Evolutionary conservation across 2,113 vertebrate genomes (phyloP).

Genomic region (Epinephelus cyanopodus): DNA sequence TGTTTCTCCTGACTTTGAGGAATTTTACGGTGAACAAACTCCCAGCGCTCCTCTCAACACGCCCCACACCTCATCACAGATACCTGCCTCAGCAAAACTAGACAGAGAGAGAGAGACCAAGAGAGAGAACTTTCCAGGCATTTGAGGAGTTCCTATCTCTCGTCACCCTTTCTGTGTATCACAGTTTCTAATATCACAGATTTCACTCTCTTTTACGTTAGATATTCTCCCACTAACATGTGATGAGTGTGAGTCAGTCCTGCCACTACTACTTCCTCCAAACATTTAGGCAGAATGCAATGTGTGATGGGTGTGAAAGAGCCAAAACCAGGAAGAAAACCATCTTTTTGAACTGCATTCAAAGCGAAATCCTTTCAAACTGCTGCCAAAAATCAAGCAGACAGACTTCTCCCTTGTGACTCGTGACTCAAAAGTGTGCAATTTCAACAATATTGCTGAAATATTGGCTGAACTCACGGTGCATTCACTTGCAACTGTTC

Average conservation of each 20-base stretch:
- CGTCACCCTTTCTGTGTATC: conserved; percentile 18
- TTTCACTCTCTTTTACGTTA: neutral
- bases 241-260: neutral
- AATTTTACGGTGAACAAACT: conserved; percentile 82
- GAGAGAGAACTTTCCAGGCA: conserved; percentile 64
- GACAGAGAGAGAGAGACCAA: conserved; percentile 51
- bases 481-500: conserved; percentile 5
- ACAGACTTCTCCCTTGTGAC: neutral
- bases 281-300: neutral
- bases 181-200: neutral
- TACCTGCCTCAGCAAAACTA: conserved; percentile 84
- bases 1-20: conserved; percentile 86
- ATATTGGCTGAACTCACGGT: neutral
- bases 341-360: neutral
- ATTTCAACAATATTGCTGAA: conserved; percentile 4
- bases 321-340: neutral
- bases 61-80: conserved; percentile 71
- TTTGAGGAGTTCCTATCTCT: conserved; percentile 51
- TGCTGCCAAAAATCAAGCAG: conserved; percentile 5
- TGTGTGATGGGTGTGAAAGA: neutral
- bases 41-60: conserved; percentile 73
- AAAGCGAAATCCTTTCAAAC: neutral
- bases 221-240: neutral
- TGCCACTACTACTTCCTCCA: neutral
- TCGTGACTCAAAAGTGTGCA: neutral